Conservation (phyloP, 92 coral and sea anemone genomes). For the Umimayanthus chanpuru region DNA sequence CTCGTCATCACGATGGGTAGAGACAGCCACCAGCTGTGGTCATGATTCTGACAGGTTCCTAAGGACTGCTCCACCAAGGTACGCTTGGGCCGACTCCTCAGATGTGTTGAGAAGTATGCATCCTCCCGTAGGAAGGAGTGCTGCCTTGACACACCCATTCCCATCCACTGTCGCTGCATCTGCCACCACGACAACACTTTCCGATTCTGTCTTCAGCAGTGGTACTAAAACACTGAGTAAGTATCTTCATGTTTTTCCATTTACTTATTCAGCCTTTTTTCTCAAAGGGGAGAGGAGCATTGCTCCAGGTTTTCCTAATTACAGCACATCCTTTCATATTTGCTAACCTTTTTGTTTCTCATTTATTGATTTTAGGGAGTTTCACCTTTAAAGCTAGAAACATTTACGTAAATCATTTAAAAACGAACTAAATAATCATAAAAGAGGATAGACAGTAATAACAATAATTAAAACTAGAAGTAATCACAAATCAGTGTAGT, state of each 20-base stretch:
- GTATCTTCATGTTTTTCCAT: background rate
- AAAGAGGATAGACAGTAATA: background rate
- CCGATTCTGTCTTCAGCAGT: conserved; percentile 60
- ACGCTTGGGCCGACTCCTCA: conserved; percentile 38
- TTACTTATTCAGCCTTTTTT: background rate
- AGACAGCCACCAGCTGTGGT: background rate
- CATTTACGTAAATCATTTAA: background rate
- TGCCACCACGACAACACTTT: conserved; percentile 48
- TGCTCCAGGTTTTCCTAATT: background rate
- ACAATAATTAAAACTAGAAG: background rate
- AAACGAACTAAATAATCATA: too few relatives aligned
- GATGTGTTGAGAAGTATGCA: conserved; percentile 17
- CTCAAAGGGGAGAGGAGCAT: background rate
- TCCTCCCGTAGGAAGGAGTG: background rate
- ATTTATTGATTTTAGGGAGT: too few relatives aligned
- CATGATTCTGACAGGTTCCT: conserved; percentile 7
- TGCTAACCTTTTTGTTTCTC: background rate
- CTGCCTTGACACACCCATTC: background rate
- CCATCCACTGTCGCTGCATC: conserved; percentile 35
- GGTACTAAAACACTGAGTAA: conserved; percentile 51
- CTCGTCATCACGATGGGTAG: background rate
- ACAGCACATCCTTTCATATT: too few relatives aligned
- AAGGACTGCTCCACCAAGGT: conserved; percentile 29
- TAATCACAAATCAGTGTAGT: too few relatives aligned
- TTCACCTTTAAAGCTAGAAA: background rate